These are phyloP conservation scores for Alectoris magna DNA, from an alignment of 2,797 vertebrate genomes.

Conservation along the genomic window DNA sequence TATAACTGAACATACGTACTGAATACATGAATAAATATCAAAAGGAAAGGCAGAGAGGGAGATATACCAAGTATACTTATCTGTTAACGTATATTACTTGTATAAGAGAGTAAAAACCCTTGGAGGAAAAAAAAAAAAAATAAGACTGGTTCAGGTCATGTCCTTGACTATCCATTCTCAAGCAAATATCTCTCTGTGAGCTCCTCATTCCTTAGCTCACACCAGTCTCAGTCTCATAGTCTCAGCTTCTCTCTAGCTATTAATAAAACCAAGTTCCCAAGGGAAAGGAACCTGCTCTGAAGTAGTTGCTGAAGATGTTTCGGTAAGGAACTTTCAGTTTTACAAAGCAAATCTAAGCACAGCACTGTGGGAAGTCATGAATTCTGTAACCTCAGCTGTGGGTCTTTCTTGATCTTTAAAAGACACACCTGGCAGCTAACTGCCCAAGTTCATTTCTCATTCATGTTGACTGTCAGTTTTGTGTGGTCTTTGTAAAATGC, in stretches of 20 bases:
- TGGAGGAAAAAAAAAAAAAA: not conserved
- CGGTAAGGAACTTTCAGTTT: not conserved
- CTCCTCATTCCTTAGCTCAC: not conserved
- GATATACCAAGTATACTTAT: not conserved
- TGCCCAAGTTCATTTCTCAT: not conserved
- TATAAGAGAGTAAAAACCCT: not conserved
- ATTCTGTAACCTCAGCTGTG: not conserved
- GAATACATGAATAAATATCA: not conserved
- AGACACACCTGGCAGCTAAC: not conserved
- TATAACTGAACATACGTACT: not conserved
- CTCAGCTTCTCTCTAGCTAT: fast-evolving
- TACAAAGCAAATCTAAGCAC: not conserved
- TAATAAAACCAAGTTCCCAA: not conserved
- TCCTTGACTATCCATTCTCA: not conserved
- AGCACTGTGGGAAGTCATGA: not conserved
- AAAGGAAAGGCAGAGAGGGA: not conserved
- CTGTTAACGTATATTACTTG: not conserved
- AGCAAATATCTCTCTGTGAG: not conserved
- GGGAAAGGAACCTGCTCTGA: not conserved
- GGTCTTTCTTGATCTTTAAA: not conserved
- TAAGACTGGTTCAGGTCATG: fast-evolving
- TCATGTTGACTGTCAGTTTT: not conserved
- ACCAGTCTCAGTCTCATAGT: not conserved
- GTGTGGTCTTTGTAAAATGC: not conserved
- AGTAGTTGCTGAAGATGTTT: not conserved